These are phyloP conservation scores for Herpetotheres cachinnans DNA, from an alignment of 2,113 vertebrate species.

Conservation along the genomic window DNA sequence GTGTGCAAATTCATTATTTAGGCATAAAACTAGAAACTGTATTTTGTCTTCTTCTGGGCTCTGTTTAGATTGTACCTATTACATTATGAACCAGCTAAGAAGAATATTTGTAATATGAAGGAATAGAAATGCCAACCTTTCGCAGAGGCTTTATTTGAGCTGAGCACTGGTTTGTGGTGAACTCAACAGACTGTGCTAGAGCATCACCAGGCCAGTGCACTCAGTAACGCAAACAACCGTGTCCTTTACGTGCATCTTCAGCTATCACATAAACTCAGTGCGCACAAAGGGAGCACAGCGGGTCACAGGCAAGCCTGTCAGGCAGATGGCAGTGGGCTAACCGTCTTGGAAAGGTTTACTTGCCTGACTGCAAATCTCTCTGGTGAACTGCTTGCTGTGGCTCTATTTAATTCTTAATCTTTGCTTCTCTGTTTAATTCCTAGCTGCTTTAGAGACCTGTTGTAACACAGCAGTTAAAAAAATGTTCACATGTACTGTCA, in stretches of 20 bases:
- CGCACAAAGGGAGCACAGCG: neutral
- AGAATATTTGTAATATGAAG: neutral
- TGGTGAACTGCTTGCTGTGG: neutral
- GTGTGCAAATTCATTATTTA: neutral
- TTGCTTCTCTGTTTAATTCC: conserved; percentile 62
- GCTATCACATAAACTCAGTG: neutral
- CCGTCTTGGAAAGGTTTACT: neutral
- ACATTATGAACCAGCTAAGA: neutral
- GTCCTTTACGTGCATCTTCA: neutral
- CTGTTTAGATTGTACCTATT: neutral
- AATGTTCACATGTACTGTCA: conserved; percentile 78
- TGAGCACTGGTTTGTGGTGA: neutral
- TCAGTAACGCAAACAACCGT: neutral
- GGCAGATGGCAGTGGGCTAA: neutral
- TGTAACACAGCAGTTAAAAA: conserved; percentile 63
- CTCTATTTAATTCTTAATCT: conserved; percentile 61
- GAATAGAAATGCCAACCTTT: neutral
- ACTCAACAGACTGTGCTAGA: neutral
- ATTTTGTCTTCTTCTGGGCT: neutral
- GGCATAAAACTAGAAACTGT: neutral
- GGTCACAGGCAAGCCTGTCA: neutral
- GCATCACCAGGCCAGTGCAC: neutral
- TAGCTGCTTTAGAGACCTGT: conserved; percentile 58
- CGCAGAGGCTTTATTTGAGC: neutral
- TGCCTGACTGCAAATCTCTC: neutral